Conservation (phyloP, 2,888 invertebrate species). For the Drosophila prostipennis region DNA sequence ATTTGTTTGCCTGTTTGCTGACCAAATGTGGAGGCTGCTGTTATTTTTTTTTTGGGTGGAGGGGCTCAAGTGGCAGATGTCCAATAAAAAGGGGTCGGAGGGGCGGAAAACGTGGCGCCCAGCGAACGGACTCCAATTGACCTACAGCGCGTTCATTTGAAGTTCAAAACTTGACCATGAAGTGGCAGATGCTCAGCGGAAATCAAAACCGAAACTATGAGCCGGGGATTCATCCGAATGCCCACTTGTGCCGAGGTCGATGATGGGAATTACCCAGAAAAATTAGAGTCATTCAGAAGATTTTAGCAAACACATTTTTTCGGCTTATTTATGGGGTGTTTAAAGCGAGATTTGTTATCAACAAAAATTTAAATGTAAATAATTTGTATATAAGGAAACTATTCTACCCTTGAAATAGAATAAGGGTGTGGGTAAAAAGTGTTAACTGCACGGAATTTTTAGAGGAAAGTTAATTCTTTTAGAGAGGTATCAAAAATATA, state of each 20-base stretch:
- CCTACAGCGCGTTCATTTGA: conserved; percentile 66
- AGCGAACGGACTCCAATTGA: conserved; percentile 25
- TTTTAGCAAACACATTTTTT: background rate
- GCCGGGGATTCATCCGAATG: conserved; percentile 3
- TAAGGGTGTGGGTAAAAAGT: too few species aligned
- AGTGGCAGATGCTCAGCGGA: conserved; percentile 21
- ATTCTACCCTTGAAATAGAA: too few species aligned
- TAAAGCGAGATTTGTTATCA: background rate
- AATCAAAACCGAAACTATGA: conserved; percentile 6
- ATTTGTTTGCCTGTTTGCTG: conserved; percentile 38
- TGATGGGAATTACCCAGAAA: conserved; percentile 18
- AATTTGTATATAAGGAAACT: too few species aligned
- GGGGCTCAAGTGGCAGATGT: background rate
- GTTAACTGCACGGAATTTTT: too few species aligned
- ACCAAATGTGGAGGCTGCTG: conserved; percentile 42
- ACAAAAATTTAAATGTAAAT: background rate
- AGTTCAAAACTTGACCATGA: conserved; percentile 48
- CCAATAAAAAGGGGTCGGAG: background rate
- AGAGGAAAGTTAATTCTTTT: too few species aligned
- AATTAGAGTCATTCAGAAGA: conserved; percentile 1
- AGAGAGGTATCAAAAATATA: too few species aligned
- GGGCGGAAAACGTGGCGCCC: conserved; percentile 3
- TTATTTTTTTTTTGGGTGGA: conserved; percentile 14
- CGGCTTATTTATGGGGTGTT: background rate
- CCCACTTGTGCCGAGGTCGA: conserved; percentile 7